Evolutionary conservation across 1,140 invertebrate species (phyloP), one percentile per base, ranked within the genome.

Genomic region (Achroia grisella): DNA sequence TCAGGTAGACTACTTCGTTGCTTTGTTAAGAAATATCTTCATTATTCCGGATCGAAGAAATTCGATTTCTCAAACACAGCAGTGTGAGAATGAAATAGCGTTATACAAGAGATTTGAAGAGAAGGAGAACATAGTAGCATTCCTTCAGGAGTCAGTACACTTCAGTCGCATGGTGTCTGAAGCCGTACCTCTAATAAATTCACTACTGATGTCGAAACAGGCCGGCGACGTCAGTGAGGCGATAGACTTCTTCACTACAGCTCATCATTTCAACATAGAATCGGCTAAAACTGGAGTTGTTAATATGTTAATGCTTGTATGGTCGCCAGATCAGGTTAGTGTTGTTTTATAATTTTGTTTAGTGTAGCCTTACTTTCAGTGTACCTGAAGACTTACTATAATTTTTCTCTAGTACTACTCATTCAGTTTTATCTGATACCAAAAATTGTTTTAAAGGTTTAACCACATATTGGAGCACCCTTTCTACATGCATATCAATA

Each of bases 171-270:
- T 91, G 52, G 80, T 95, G 4, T 90, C 93, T 35, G 86, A 88
- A 39, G 89, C 92, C 0, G 87, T 96, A 35, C 93, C 93, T 0
- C 60, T 92, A 4, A 88, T 94, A 9, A 90, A 92, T 57, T 87
- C 91, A 9, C 77, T 96, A 55, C 81, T 97, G 1, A 90, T 91
- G 56, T 95, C 94, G 0, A 90, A 92, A 58, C 91, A 90, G 48
- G 87, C 89, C 0, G 89, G 91, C 0, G 95, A 97, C 75, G 91
- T 95, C 0, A 88, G 92, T 29, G 95, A 97, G 82, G 91, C 95
- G 0, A 92, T 96, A 32, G 90, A 94, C 39, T 94, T 97, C 67
- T 93, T 97, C 52, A 93, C 93, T 0, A 90, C 90, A 0, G 93
- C 93, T 2, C 93, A 91, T 67, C 90, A 94, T 62, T 95, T 95